Conservation (phyloP, 2,113 vertebrate genomes). For the Capreolus pygargus region DNA sequence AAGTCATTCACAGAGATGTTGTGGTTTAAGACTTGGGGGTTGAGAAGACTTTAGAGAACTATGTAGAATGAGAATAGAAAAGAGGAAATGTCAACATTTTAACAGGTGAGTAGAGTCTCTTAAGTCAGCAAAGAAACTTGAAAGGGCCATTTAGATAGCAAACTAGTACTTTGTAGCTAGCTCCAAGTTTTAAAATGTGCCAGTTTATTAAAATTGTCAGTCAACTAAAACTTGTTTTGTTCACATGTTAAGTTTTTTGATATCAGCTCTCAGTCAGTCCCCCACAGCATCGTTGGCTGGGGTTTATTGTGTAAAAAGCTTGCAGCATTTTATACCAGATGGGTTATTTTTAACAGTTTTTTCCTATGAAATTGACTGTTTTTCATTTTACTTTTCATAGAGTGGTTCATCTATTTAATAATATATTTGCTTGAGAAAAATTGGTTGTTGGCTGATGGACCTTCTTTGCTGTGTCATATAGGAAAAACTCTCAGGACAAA, state of each 20-base stretch:
- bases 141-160: background rate
- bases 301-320: background rate
- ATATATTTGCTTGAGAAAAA: background rate
- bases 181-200: background rate
- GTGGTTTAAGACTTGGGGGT: background rate
- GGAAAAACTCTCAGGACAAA: background rate
- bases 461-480: background rate
- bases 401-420: background rate
- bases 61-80: background rate
- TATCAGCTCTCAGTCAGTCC: fast-evolving
- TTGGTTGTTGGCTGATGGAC: background rate
- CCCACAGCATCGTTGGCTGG: background rate
- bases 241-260: background rate
- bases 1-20: background rate
- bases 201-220: background rate
- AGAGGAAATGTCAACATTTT: background rate
- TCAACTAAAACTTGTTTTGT: background rate
- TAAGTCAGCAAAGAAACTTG: background rate
- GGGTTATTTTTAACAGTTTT: background rate
- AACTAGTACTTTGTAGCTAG: background rate
- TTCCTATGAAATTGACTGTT: background rate
- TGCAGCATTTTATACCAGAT: background rate
- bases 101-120: background rate
- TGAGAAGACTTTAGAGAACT: background rate
- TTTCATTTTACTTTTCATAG: background rate